These are phyloP conservation scores for Spodoptera littoralis DNA, from an alignment of 2,888 invertebrate genomes.

Conservation along the genomic window DNA sequence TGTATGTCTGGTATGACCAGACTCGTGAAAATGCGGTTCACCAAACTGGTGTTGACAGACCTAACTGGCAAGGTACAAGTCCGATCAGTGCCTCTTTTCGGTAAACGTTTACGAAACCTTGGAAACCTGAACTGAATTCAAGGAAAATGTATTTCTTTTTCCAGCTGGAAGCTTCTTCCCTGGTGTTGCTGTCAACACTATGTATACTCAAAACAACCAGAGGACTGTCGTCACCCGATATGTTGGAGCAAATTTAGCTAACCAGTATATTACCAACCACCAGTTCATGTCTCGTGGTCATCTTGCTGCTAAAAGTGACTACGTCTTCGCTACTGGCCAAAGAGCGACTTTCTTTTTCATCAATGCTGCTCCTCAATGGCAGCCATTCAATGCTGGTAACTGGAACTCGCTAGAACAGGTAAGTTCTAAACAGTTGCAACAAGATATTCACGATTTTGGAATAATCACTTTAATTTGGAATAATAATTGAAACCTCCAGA, in stretches of 20 bases:
- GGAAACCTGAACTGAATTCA: too few species aligned
- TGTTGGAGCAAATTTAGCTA: constrained; percentile 73
- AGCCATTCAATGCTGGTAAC: constrained; percentile 89
- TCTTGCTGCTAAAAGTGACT: constrained; percentile 90
- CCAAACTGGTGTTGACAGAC: constrained; percentile 83
- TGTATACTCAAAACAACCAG: constrained; percentile 79
- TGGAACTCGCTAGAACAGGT: constrained; percentile 87
- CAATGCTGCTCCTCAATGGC: constrained; percentile 92
- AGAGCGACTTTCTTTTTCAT: constrained; percentile 90
- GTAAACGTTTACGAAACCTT: too few species aligned
- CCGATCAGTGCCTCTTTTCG: neutral
- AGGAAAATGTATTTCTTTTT: constrained; percentile 16
- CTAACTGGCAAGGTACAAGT: constrained; percentile 77
- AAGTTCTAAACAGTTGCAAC: neutral
- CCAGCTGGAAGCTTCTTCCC: constrained; percentile 86
- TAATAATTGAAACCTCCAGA: constrained; percentile 57
- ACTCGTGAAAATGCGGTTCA: constrained; percentile 80
- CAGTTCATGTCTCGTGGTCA: constrained; percentile 90
- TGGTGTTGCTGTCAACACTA: constrained; percentile 75
- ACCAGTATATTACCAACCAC: constrained; percentile 81
- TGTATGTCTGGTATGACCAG: constrained; percentile 87
- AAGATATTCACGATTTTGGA: neutral
- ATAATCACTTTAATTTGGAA: neutral
- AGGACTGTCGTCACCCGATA: constrained; percentile 68
- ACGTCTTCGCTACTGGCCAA: constrained; percentile 89